Base-by-base conservation (phyloP, 2,113 vertebrate genomes). In the Alces alces region DNA sequence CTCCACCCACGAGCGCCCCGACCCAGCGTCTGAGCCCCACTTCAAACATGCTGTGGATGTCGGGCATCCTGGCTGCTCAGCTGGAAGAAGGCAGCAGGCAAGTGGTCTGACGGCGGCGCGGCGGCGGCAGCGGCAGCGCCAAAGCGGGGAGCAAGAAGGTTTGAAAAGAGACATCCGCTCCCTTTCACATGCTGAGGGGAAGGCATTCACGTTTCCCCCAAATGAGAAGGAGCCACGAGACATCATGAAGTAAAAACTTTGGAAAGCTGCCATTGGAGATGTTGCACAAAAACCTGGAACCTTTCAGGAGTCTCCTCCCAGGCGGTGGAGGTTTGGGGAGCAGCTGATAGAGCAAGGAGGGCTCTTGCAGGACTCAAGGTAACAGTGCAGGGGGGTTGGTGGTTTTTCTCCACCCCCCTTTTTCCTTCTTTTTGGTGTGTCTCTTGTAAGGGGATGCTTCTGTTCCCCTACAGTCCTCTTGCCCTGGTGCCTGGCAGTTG, bases 191-290 rank as follows among this genome's bases (percentile, higher is more conserved):
- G 52, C 96, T 19, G 91, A 90, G 36, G 21, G 64, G 90, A 60
- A 91, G 92, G 66, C 94, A 50, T 83, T 96, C 92, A n/a, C 60
- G 28, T 89, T 90, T 73, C 73, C 92, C 95, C 96, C 88, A 91
- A 36, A 96, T 17, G 95, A 96, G 95, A 86, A 93, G 73, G 60
- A 96, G 84, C 91, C 97, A 82, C 95, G 17, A 95, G 94, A 92
- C 87, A 97, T 58, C 93, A 98, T 98, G 97, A 97, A 98, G 97
- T 98, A 92, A 95, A 97, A 98, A 98, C 97, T 98, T 98, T 98
- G 98, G 97, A 97, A 88, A 95, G 92, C 96, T 94, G 98, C 98
- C 97, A 84, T 92, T 50, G 83, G 93, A 97, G 90, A 98, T 98
- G 98, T 66, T 93, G 97, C 85, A 89, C 94, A 52, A 27, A 96